Conservation (phyloP, 2,113 vertebrate species). For the Crotalus helleri region DNA sequence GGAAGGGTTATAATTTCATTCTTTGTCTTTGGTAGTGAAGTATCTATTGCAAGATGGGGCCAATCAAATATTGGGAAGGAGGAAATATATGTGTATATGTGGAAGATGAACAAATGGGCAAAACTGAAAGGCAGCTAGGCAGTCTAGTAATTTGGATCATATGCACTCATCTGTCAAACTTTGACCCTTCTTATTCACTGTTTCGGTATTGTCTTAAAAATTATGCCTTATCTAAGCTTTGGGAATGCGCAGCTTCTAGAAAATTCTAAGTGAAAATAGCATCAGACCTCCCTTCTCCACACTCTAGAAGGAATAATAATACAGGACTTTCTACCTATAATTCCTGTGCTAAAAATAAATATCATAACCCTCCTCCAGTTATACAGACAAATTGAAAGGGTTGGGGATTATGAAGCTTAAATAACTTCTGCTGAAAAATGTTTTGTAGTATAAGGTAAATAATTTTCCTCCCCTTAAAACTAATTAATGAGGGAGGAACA, state of each 20-base stretch:
- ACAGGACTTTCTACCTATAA: neutral
- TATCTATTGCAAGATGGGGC: neutral
- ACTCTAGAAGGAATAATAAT: neutral
- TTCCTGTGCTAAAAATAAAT: constrained; percentile 4
- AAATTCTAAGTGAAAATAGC: neutral
- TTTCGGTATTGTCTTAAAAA: constrained; percentile 15
- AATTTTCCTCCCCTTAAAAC: neutral
- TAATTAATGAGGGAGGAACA: neutral
- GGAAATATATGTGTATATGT: neutral
- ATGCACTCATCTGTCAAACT: neutral
- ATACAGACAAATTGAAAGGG: constrained; percentile 25
- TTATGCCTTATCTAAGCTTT: constrained; percentile 11
- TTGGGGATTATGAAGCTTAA: constrained; percentile 44
- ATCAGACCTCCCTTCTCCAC: neutral
- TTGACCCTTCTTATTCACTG: neutral
- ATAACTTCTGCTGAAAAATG: constrained; percentile 44
- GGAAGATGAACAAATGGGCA: neutral
- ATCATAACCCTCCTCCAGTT: constrained; percentile 16
- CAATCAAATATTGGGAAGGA: neutral
- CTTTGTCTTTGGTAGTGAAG: neutral
- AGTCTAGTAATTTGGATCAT: neutral
- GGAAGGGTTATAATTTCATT: neutral
- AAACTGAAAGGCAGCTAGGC: neutral
- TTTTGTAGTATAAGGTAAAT: constrained; percentile 29
- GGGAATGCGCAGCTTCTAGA: neutral